phyloP scores from a whole-genome alignment of 2,888 invertebrate genomes.

The Plusia festucae region DNA sequence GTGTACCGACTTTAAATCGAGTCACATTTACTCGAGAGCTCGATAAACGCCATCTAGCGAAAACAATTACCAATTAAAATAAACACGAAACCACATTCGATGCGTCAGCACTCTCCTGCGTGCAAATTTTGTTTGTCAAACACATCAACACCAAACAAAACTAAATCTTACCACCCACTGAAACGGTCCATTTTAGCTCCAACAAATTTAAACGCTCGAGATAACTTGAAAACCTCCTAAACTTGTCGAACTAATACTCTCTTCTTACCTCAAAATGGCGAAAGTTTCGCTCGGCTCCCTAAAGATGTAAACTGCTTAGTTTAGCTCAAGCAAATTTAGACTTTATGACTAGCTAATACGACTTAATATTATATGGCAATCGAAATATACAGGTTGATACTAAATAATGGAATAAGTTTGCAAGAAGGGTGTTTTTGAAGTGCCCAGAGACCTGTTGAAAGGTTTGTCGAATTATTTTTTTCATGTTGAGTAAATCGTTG shows the following conservation, averaged over 20 bases:
- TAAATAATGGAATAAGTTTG: conserved; percentile 76
- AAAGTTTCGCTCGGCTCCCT: conserved; percentile 70
- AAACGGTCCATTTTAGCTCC: conserved; percentile 55
- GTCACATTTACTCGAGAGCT: conserved; percentile 44
- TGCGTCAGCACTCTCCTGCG: conserved; percentile 67
- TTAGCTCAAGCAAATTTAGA: conserved; percentile 60
- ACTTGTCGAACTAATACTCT: conserved; percentile 86
- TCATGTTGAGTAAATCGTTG: conserved; percentile 53
- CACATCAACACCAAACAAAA: conserved; percentile 41
- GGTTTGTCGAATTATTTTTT: conserved; percentile 65
- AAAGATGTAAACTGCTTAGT: conserved; percentile 63
- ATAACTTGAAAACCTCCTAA: conserved; percentile 81
- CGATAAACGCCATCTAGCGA: conserved; percentile 47
- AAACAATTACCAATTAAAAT: conserved; percentile 69
- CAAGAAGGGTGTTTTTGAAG: conserved; percentile 72
- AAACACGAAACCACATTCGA: conserved; percentile 65
- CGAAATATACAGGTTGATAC: conserved; percentile 67
- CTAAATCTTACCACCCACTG: conserved; percentile 43
- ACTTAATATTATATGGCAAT: conserved; percentile 49
- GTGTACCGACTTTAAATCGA: conserved; percentile 37
- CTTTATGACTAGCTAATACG: conserved; percentile 60
- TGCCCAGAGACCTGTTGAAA: conserved; percentile 74
- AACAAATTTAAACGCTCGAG: conserved; percentile 64
- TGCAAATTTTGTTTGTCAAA: conserved; percentile 67
- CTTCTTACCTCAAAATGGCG: conserved; percentile 84